phyloP scores from a whole-genome alignment of 2,797 vertebrate species.

The Gephyroberyx darwinii region DNA sequence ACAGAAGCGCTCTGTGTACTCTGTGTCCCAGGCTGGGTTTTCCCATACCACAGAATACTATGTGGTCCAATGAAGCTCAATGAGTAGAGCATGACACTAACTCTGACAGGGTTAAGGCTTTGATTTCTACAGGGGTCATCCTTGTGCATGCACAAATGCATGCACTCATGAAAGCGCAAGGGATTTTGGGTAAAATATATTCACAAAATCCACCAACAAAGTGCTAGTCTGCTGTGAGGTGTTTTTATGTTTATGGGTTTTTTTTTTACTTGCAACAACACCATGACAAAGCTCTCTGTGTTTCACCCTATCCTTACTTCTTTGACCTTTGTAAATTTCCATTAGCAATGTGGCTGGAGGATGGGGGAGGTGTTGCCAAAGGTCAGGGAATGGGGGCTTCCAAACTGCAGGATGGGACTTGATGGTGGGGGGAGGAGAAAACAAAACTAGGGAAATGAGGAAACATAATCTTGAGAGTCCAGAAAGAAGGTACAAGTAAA shows the following conservation, averaged over 20 bases:
- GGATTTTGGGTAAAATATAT: too few relatives aligned
- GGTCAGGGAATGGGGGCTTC: conserved; percentile 13
- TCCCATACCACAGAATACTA: background rate
- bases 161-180: too few relatives aligned
- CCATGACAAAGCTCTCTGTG: background rate
- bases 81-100: background rate
- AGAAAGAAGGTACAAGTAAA: conserved; percentile 23
- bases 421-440: conserved; percentile 26
- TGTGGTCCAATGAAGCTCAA: background rate
- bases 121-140: background rate
- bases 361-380: conserved; percentile 35
- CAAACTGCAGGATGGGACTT: conserved; percentile 31
- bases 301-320: background rate
- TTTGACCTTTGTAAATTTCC: conserved; percentile 62
- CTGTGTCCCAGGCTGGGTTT: background rate
- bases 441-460: background rate
- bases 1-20: background rate
- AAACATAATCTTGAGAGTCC: background rate
- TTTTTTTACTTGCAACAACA: background rate
- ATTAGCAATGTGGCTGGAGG: conserved; percentile 28
- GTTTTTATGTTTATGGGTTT: background rate
- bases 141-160: too few relatives aligned
- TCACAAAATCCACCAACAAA: too few relatives aligned
- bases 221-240: background rate
- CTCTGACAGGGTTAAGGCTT: background rate